These are phyloP conservation scores for Chaetoderma sp. DNA, from an alignment of 2,888 invertebrate genomes.

Conservation along the genomic window DNA sequence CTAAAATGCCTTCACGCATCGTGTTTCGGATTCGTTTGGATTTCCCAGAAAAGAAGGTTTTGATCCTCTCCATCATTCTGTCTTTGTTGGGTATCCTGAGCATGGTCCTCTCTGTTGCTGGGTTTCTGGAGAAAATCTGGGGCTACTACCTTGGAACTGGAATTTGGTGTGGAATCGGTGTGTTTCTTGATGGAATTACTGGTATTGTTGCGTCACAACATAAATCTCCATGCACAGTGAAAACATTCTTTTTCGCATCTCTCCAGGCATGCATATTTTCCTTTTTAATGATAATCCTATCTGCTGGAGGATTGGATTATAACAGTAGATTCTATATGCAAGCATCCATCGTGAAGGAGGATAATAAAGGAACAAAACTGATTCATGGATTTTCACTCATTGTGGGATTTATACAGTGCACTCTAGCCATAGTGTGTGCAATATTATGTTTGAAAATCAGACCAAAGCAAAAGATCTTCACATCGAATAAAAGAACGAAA, in stretches of 20 bases:
- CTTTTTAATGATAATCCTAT: conserved; percentile 49
- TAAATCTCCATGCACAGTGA: conserved; percentile 43
- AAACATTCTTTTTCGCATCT: conserved; percentile 46
- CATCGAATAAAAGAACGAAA: no score
- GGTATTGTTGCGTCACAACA: conserved; percentile 48
- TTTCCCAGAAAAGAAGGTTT: conserved; percentile 52
- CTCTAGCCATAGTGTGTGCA: conserved; percentile 45
- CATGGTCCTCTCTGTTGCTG: conserved; percentile 51
- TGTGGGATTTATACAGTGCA: conserved; percentile 45
- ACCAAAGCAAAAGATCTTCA: no score
- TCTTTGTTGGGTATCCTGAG: conserved; percentile 52
- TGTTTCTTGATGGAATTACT: conserved; percentile 47
- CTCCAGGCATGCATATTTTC: conserved; percentile 46
- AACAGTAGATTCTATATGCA: conserved; percentile 50
- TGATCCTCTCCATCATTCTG: conserved; percentile 50
- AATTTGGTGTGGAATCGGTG: conserved; percentile 55
- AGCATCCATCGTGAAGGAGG: neutral
- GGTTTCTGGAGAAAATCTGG: conserved; percentile 52
- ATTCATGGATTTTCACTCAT: conserved; percentile 50
- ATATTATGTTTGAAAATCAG: conserved; percentile 45
- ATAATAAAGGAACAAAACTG: conserved; percentile 40
- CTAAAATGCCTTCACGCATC: no score
- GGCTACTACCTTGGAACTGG: conserved; percentile 60
- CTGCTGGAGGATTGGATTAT: conserved; percentile 52
- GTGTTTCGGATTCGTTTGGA: conserved; percentile 17